Conservation (phyloP, 2,888 invertebrate genomes). For the Arctia plantaginis region DNA sequence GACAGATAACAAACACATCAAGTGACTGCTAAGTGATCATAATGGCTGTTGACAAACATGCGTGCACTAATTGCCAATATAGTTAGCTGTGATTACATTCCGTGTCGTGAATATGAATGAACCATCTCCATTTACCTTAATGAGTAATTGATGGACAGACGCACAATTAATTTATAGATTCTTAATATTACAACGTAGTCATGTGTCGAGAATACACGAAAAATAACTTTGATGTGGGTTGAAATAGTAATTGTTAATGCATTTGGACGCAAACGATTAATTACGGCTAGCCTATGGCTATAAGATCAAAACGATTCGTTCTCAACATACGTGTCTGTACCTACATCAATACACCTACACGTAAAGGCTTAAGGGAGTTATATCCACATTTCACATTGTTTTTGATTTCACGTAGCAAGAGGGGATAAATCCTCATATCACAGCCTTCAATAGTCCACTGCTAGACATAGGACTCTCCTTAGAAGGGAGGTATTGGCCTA, state of each 20-base stretch:
- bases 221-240: background rate
- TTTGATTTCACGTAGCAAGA: too few species aligned
- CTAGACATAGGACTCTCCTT: too few species aligned
- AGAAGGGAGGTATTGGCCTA: too few species aligned
- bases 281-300: background rate
- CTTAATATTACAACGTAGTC: background rate
- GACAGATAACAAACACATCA: slow-evolving; percentile 18
- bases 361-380: too few species aligned
- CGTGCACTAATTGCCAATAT: slow-evolving; percentile 57
- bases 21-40: slow-evolving; percentile 33
- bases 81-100: slow-evolving; percentile 69
- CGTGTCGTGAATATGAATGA: slow-evolving; percentile 68
- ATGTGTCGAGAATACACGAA: background rate
- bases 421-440: too few species aligned
- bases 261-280: background rate
- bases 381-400: too few species aligned
- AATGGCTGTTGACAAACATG: slow-evolving; percentile 44
- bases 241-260: background rate
- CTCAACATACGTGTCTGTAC: too few species aligned
- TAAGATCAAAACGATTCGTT: background rate
- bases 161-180: slow-evolving; percentile 44
- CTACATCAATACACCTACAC: too few species aligned
- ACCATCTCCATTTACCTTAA: slow-evolving; percentile 61
- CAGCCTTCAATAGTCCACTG: too few species aligned
- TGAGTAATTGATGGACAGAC: slow-evolving; percentile 54